A percentile compares a stretch with the other conserved stretches of the same genome.
phyloP scores from a whole-genome alignment of 2,797 vertebrate species.

The Aselliscus stoliczkanus region DNA sequence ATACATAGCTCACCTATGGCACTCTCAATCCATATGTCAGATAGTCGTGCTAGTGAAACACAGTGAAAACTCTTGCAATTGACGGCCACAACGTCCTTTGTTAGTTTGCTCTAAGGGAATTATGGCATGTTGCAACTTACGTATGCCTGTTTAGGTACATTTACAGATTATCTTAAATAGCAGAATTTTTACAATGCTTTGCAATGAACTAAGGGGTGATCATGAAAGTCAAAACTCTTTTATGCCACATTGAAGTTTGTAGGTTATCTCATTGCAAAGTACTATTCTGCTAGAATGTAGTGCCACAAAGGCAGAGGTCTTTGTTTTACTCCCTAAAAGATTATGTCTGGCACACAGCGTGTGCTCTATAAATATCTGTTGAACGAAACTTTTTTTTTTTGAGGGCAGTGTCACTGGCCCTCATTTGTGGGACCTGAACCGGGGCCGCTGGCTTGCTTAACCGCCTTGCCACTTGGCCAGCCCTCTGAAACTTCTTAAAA shows the following conservation, averaged over 20 bases:
- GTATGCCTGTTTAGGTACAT: background rate
- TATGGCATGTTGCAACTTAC: background rate
- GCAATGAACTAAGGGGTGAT: background rate
- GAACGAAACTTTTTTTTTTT: no score
- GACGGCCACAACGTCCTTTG: background rate
- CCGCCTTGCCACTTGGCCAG: no score
- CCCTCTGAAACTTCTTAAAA: no score
- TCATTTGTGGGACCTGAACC: no score
- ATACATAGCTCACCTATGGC: background rate
- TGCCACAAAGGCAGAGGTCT: background rate
- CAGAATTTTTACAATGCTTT: background rate
- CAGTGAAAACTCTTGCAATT: background rate
- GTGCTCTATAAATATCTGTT: background rate
- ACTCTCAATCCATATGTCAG: background rate
- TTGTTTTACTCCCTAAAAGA: background rate
- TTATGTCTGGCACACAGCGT: background rate
- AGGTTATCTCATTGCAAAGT: background rate
- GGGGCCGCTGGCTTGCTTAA: no score
- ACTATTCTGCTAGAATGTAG: background rate
- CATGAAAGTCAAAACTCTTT: background rate
- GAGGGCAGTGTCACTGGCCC: no score
- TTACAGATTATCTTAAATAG: background rate
- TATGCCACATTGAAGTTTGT: background rate
- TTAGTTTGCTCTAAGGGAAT: background rate
- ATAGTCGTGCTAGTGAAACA: background rate